These are phyloP conservation scores for Torymus aiolomorphi DNA, from an alignment of 2,888 invertebrate genomes.

Conservation along the genomic window DNA sequence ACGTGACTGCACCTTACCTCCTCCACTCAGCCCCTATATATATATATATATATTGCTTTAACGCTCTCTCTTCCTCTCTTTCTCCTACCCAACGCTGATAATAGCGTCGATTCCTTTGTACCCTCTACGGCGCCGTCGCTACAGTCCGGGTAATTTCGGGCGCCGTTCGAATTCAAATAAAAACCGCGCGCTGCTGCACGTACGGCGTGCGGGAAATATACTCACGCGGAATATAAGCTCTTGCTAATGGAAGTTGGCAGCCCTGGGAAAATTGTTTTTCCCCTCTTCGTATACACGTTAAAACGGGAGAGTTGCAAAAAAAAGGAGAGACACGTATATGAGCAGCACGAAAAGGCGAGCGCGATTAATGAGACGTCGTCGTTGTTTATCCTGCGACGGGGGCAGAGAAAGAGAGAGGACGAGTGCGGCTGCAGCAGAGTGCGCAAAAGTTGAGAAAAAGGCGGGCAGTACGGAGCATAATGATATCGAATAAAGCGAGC, in stretches of 20 bases:
- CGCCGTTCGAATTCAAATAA: constrained; percentile 36
- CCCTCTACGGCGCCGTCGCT: constrained; percentile 13
- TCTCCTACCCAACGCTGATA: constrained; percentile 21
- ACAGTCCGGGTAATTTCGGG: constrained; percentile 16
- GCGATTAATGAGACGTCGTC: not conserved
- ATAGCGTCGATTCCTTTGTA: constrained; percentile 28
- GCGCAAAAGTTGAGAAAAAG: not conserved
- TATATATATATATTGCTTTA: constrained; percentile 1
- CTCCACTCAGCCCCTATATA: constrained; percentile 8
- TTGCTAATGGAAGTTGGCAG: not conserved
- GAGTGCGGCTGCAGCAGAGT: too few relatives aligned
- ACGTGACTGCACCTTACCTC: constrained; percentile 9
- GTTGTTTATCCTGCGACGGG: constrained; percentile 5
- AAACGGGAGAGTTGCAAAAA: too few relatives aligned
- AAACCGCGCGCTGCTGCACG: not conserved
- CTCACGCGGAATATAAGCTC: not conserved
- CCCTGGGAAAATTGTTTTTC: not conserved
- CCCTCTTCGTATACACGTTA: not conserved
- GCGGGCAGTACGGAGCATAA: not conserved
- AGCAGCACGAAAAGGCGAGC: not conserved
- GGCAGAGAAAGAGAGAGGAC: too few relatives aligned
- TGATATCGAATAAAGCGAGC: constrained; percentile 38
- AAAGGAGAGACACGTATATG: not conserved
- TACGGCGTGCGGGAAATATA: not conserved
- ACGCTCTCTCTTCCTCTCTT: constrained; percentile 10